Conservation (phyloP, 2,797 vertebrate species). For the Carapus acus region DNA sequence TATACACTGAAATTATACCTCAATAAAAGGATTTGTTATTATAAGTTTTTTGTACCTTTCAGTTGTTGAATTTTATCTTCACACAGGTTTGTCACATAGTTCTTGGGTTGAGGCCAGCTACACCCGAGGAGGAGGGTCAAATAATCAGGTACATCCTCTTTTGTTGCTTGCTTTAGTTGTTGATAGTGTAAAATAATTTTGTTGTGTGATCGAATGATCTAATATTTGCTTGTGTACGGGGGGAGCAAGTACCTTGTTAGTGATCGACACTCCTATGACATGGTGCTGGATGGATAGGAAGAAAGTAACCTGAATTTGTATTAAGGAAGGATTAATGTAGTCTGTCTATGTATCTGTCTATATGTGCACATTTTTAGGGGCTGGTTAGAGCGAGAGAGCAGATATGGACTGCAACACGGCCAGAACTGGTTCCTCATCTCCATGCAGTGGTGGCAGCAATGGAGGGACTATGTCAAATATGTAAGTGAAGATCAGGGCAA, state of each 20-base stretch:
- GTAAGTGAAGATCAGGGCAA: constrained; percentile 73
- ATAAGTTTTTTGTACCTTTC: no score
- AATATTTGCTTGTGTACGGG: no score
- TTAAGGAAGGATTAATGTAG: neutral
- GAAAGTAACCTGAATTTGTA: no score
- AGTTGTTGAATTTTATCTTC: no score
- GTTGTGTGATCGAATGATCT: no score
- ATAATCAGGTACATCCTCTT: constrained; percentile 85
- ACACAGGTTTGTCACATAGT: constrained; percentile 95
- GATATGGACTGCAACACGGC: constrained; percentile 87
- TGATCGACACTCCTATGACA: no score
- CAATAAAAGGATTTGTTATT: no score
- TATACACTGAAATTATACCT: no score
- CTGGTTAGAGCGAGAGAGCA: constrained; percentile 95
- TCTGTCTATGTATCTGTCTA: neutral
- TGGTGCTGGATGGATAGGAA: no score
- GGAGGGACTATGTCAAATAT: constrained; percentile 98
- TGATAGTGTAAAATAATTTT: no score
- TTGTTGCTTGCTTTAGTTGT: no score
- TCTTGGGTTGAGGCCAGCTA: constrained; percentile 89
- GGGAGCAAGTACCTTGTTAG: no score
- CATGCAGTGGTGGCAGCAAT: constrained; percentile 97
- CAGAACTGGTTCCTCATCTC: constrained; percentile 99
- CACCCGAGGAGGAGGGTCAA: constrained; percentile 94
- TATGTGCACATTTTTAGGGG: constrained; percentile 69